Evolutionary conservation across 2,797 vertebrate genomes (phyloP).

Genomic region (Sebastes cheni): DNA sequence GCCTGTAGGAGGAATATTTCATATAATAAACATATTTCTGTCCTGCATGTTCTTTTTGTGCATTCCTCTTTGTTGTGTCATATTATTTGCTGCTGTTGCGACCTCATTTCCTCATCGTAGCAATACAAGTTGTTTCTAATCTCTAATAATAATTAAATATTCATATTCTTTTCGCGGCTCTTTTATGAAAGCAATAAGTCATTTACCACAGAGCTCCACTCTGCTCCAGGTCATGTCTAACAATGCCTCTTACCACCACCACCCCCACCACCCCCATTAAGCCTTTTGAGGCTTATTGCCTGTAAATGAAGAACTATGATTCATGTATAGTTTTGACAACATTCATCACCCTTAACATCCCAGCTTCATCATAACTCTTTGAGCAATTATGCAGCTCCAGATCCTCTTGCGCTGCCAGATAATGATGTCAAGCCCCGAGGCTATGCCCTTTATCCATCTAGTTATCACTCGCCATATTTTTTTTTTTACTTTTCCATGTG

Average conservation of each 20-base stretch:
- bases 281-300: slow-evolving; percentile 9
- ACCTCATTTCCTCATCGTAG: neutral
- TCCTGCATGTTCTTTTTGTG: neutral
- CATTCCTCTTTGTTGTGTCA: neutral
- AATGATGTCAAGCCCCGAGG: neutral
- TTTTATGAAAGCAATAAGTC: slow-evolving; percentile 32
- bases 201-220: neutral
- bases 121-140: neutral
- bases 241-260: neutral
- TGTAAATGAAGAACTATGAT: slow-evolving; percentile 13
- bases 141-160: slow-evolving; percentile 4
- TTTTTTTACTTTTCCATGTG: neutral
- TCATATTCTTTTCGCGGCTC: neutral
- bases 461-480: neutral
- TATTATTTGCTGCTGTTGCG: neutral
- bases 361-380: neutral
- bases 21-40: neutral
- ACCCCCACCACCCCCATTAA: neutral
- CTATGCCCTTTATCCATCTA: neutral
- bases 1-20: neutral
- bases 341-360: slow-evolving; percentile 6
- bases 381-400: neutral
- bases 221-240: slow-evolving; percentile 1
- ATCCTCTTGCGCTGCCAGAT: neutral
- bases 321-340: neutral